Evolutionary conservation across 2,888 invertebrate species (phyloP).

Genomic region (Barypeithes pellucidus): DNA sequence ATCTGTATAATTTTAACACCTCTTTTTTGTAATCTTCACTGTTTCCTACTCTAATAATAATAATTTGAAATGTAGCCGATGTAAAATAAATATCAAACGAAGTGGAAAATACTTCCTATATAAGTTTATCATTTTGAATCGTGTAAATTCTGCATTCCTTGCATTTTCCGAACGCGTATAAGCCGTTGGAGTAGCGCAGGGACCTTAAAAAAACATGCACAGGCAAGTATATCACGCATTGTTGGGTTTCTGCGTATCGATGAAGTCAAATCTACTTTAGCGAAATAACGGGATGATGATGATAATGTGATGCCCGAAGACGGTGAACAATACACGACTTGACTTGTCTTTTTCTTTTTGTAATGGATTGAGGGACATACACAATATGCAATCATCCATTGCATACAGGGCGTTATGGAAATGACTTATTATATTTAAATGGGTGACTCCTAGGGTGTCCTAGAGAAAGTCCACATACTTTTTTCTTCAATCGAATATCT

Average conservation of each 20-base stretch:
- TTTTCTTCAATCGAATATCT: no score
- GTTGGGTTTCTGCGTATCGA: conserved; percentile 10
- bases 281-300: no score
- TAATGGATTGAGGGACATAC: no score
- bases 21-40: conserved; percentile 5
- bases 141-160: conserved; percentile 28
- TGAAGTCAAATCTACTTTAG: no score
- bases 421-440: no score
- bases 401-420: no score
- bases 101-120: conserved; percentile 41
- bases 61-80: conserved; percentile 32
- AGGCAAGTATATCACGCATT: conserved; percentile 33
- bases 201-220: background rate
- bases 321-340: no score
- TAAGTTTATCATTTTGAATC: conserved; percentile 20
- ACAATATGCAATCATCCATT: no score
- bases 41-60: conserved; percentile 31
- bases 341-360: no score
- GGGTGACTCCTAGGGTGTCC: no score
- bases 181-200: background rate
- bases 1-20: conserved; percentile 32
- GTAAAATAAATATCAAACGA: conserved; percentile 41
- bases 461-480: no score
- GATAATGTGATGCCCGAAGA: no score
- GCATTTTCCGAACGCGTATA: background rate